Percentiles rank a stretch among this genome's conserved stretches.
phyloP scores from a whole-genome alignment of 2,797 vertebrate genomes.

The Silurus aristotelis region DNA sequence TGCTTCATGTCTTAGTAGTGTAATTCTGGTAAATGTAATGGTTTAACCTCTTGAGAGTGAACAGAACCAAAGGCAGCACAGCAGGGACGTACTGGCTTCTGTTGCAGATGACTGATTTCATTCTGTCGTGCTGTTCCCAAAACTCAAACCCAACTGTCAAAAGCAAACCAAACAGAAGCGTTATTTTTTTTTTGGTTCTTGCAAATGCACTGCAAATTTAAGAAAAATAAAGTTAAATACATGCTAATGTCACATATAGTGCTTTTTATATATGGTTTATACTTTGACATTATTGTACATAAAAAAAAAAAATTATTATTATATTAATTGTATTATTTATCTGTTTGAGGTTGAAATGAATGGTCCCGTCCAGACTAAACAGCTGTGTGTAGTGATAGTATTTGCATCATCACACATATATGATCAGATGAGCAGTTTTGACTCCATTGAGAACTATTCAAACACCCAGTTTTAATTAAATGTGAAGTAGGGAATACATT shows the following conservation, averaged over 20 bases:
- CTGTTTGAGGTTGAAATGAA: neutral
- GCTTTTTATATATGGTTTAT: neutral
- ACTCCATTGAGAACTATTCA: constrained; percentile 44
- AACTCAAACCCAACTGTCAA: constrained; percentile 37
- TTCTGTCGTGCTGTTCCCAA: constrained; percentile 35
- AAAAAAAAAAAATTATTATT: neutral
- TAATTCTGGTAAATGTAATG: constrained; percentile 53
- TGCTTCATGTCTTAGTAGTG: constrained; percentile 47
- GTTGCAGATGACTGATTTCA: constrained; percentile 32
- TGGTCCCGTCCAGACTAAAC: neutral
- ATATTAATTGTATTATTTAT: neutral
- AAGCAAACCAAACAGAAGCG: constrained; percentile 26
- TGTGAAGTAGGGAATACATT: constrained; percentile 35
- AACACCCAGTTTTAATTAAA: constrained; percentile 50
- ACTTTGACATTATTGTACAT: neutral
- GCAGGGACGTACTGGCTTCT: constrained; percentile 29
- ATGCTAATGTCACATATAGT: neutral
- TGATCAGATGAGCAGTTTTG: constrained; percentile 39
- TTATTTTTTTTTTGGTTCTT: neutral
- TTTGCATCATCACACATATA: constrained; percentile 22
- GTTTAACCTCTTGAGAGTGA: constrained; percentile 40
- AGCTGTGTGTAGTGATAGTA: neutral
- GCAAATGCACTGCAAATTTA: neutral
- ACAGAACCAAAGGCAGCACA: constrained; percentile 57
- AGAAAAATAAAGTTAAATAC: neutral